Conservation (phyloP, 2,797 vertebrate genomes). For the Graptemys geographica region DNA sequence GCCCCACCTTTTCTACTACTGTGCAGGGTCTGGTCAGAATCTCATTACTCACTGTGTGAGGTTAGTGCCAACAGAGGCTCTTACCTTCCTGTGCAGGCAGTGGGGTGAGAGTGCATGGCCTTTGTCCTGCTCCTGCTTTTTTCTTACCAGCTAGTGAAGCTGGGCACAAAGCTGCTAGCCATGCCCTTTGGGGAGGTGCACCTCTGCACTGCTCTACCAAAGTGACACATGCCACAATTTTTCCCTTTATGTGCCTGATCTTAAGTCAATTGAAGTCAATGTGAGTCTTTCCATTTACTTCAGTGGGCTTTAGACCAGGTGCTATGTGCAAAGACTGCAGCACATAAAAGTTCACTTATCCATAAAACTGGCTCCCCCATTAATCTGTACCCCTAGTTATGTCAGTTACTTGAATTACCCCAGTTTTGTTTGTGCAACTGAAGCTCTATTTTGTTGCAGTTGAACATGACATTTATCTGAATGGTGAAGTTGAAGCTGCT, state of each 20-base stretch:
- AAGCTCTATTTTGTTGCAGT: not conserved
- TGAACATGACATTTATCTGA: not conserved
- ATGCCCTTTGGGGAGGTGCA: not conserved
- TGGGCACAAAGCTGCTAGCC: conserved; percentile 2
- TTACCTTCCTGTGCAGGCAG: not conserved
- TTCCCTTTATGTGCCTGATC: not conserved
- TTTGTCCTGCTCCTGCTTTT: not conserved
- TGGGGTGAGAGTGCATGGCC: fast-evolving
- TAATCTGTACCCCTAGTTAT: not conserved
- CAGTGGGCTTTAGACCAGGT: not conserved
- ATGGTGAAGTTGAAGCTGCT: not conserved
- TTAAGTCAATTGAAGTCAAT: not conserved
- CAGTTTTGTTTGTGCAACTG: not conserved
- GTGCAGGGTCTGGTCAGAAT: not conserved
- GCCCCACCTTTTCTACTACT: not conserved
- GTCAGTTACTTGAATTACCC: not conserved
- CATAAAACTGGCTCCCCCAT: not conserved
- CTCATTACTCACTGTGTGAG: not conserved
- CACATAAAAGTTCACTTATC: not conserved
- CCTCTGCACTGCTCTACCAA: not conserved
- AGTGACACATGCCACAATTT: not conserved
- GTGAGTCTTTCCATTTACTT: not conserved
- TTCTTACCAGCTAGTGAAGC: not conserved
- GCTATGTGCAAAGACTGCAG: not conserved
- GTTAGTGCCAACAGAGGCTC: not conserved